These are phyloP conservation scores for Pachymerium ferrugineum DNA, from an alignment of 2,888 invertebrate species.

Conservation along the genomic window DNA sequence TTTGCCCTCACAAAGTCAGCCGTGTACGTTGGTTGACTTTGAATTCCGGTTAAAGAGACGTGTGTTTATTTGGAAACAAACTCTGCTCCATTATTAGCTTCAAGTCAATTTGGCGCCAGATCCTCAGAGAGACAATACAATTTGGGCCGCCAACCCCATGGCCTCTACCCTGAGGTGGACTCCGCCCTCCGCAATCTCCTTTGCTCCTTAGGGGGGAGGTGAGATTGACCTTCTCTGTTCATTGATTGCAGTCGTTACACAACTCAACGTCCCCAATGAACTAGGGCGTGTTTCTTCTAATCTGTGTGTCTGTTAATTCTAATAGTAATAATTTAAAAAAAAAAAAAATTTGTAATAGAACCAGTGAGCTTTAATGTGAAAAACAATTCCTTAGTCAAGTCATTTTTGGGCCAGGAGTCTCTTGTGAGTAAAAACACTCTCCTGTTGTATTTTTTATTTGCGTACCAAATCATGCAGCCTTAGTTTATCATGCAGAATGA, in stretches of 20 bases:
- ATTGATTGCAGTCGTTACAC: constrained; percentile 24
- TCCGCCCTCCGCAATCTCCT: constrained; percentile 7
- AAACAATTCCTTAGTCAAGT: background rate
- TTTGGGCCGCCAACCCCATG: constrained; percentile 16
- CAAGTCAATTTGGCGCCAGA: constrained; percentile 25
- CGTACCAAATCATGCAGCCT: constrained; percentile 20
- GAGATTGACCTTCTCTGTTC: constrained; percentile 21
- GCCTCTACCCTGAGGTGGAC: constrained; percentile 13
- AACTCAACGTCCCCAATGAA: constrained; percentile 14
- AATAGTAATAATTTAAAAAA: background rate
- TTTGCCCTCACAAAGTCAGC: background rate
- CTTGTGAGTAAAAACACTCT: constrained; percentile 12
- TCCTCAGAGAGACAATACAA: constrained; percentile 23
- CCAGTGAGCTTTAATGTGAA: background rate
- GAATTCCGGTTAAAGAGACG: constrained; percentile 27
- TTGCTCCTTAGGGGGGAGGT: constrained; percentile 24
- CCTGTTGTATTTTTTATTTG: constrained; percentile 12
- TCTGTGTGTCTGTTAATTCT: background rate
- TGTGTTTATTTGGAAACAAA: constrained; percentile 25
- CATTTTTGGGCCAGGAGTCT: constrained; percentile 1
- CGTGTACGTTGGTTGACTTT: constrained; percentile 19
- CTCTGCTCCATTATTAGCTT: constrained; percentile 15
- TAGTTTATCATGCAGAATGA: constrained; percentile 25
- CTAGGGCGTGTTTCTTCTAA: background rate
- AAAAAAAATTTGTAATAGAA: too few relatives aligned